Evolutionary conservation across 2,888 invertebrate genomes (phyloP).

Genomic region (Idaea straminata): DNA sequence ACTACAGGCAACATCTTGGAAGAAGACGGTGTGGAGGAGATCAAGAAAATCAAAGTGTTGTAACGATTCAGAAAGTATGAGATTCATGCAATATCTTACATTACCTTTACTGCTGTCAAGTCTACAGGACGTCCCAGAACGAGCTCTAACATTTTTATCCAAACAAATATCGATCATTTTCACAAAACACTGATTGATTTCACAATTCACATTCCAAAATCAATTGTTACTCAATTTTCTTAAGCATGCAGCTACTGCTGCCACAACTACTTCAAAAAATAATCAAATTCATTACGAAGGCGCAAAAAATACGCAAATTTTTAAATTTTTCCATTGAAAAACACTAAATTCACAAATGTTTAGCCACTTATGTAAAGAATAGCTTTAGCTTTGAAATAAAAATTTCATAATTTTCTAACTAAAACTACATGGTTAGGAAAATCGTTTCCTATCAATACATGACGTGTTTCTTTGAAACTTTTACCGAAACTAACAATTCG

Average conservation of each 20-base stretch:
- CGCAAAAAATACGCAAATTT: neutral
- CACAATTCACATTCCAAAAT: neutral
- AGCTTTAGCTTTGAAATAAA: neutral
- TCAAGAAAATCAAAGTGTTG: too few species aligned
- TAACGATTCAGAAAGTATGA: too few species aligned
- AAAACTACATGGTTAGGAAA: neutral
- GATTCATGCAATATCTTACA: neutral
- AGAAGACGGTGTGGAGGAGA: too few species aligned
- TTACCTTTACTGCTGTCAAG: slow-evolving; percentile 31
- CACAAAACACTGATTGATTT: neutral
- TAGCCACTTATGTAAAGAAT: too few species aligned
- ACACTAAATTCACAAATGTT: neutral
- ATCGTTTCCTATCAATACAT: neutral
- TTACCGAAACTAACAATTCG: slow-evolving; percentile 5
- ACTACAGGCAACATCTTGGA: too few species aligned
- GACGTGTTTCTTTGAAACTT: neutral
- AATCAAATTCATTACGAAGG: neutral
- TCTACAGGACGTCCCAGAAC: slow-evolving; percentile 31
- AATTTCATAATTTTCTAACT: neutral
- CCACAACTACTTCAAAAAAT: too few species aligned
- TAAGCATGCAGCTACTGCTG: neutral
- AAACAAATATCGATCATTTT: neutral
- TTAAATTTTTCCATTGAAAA: neutral
- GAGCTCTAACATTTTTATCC: slow-evolving; percentile 28
- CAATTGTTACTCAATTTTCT: neutral